A percentile compares a stretch with the other conserved stretches of the same genome.
These are phyloP conservation scores for Silurus glanis DNA, from an alignment of 2,113 vertebrate genomes.

Conservation along the genomic window DNA sequence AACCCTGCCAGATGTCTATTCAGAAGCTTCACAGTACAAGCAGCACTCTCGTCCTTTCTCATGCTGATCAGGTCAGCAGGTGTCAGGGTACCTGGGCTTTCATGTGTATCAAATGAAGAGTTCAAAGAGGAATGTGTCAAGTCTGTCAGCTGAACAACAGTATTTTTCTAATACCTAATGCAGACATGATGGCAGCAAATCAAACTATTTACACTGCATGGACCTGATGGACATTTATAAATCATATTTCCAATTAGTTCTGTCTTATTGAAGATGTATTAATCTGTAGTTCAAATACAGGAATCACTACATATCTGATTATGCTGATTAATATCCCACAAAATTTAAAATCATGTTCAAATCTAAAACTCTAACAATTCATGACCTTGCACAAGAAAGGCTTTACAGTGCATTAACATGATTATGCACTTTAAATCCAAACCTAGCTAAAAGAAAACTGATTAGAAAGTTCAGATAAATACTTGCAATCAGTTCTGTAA, in stretches of 20 bases:
- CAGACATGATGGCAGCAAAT: not conserved
- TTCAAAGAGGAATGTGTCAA: slow-evolving; percentile 17
- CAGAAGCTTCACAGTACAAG: not conserved
- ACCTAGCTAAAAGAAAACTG: no score
- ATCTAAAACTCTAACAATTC: not conserved
- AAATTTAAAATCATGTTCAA: not conserved
- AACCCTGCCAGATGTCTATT: not conserved
- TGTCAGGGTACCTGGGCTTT: slow-evolving; percentile 15
- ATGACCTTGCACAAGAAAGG: not conserved
- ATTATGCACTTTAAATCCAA: no score
- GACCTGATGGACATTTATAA: not conserved
- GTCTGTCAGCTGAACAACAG: not conserved
- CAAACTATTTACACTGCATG: not conserved
- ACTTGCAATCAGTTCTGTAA: no score
- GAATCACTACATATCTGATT: not conserved
- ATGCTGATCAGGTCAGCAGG: slow-evolving; percentile 37
- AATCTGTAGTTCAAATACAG: not conserved
- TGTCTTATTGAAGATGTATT: not conserved
- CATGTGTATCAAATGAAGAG: not conserved
- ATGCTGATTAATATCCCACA: not conserved
- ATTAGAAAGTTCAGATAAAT: no score
- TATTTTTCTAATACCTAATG: not conserved
- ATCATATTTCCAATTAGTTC: not conserved
- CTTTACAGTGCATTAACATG: not conserved
- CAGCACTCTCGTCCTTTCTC: slow-evolving; percentile 1